Evolutionary conservation across 2,888 invertebrate species (phyloP).

Genomic region (Caenorhabditis sp.): DNA sequence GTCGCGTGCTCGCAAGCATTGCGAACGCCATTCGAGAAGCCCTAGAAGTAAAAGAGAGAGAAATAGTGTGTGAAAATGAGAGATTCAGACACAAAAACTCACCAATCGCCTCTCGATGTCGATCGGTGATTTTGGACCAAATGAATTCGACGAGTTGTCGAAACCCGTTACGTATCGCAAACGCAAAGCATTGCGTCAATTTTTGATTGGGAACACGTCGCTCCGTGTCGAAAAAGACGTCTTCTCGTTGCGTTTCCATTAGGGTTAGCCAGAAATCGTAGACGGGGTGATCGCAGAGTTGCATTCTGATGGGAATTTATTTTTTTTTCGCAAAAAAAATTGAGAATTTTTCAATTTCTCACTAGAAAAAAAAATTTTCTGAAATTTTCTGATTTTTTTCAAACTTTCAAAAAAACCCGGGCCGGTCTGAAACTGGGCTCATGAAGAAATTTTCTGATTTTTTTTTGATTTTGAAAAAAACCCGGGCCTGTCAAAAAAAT

Average conservation of each 20-base stretch:
- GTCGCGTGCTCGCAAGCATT: constrained; percentile 48
- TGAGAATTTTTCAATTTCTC: too few relatives aligned
- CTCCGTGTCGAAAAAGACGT: constrained; percentile 43
- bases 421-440: too few relatives aligned
- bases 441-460: too few relatives aligned
- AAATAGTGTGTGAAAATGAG: too few relatives aligned
- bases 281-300: constrained; percentile 53
- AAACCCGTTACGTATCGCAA: constrained; percentile 55
- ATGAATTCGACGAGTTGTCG: constrained; percentile 46
- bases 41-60: too few relatives aligned
- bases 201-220: constrained; percentile 51
- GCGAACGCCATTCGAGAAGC: constrained; percentile 50
- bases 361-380: too few relatives aligned
- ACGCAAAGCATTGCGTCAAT: constrained; percentile 45
- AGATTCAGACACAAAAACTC: not conserved
- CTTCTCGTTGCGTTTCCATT: constrained; percentile 27
- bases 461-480: too few relatives aligned
- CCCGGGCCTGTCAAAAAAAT: too few relatives aligned
- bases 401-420: too few relatives aligned
- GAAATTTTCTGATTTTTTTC: too few relatives aligned
- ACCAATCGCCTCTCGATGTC: constrained; percentile 47
- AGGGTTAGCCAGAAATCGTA: constrained; percentile 59
- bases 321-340: too few relatives aligned
- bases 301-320: constrained; percentile 43
- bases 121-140: constrained; percentile 45